Conservation (phyloP, 2,113 vertebrate species). For the Calonectris borealis region DNA sequence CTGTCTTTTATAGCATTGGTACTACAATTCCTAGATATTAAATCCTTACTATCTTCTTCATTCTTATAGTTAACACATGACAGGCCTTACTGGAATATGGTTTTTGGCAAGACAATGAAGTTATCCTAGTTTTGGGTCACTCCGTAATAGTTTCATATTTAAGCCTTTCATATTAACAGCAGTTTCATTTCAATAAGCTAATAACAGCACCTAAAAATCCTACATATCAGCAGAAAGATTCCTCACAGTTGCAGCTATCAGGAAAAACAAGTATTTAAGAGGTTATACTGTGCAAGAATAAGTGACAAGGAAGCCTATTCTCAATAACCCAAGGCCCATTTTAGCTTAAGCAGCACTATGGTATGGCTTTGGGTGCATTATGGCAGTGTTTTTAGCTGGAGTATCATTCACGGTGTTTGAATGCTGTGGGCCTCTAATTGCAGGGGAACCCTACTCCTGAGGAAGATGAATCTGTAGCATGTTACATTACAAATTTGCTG, state of each 20-base stretch:
- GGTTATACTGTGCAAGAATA: not conserved
- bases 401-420: not conserved
- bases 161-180: not conserved
- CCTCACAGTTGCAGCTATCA: not conserved
- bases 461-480: not conserved
- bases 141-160: not conserved
- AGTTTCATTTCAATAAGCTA: not conserved
- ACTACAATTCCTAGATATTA: not conserved
- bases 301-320: not conserved
- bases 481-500: not conserved
- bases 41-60: not conserved
- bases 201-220: not conserved
- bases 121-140: not conserved
- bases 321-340: not conserved
- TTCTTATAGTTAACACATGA: not conserved
- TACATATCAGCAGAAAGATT: not conserved
- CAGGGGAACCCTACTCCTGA: fast-evolving
- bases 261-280: not conserved
- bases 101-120: not conserved
- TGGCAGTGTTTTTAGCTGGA: not conserved
- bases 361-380: not conserved
- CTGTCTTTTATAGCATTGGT: not conserved
- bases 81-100: not conserved
- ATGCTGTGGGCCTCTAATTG: not conserved
- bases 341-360: not conserved